Base-by-base conservation (phyloP, 2,888 invertebrate genomes). In the Drosophila gaucha region DNA sequence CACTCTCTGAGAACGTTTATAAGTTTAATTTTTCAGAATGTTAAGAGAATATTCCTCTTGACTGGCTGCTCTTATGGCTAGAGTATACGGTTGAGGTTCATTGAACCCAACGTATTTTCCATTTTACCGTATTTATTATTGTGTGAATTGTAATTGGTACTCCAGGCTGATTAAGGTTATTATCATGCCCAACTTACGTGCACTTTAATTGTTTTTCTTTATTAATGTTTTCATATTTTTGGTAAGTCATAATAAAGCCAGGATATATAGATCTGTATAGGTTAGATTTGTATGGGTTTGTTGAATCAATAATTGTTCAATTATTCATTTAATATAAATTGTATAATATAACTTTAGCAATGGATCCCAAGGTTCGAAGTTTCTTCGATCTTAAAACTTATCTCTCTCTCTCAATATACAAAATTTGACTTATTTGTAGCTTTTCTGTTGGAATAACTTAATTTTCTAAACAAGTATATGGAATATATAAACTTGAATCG, bases 1-100 rank as follows among this genome's bases (percentile, higher is more conserved):
- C 41, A n/a, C 26, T 58, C 41, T 58, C 58, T 43, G 26, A 31
- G 38, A 28, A 28, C 2, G 5, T 14, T 30, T n/a, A 8, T n/a
- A 3, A 52, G 24, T 18, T 24, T 24, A 28, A 5, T 9, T 30
- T 14, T 16, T 41, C 10, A 1, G 6, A 41, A 20, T 31, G n/a
- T 39, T 16, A 24, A 41, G 14, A 41, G 41, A 41, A 10, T 14
- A 2, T 26, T 41, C 24, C n/a, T n/a, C n/a, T n/a, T n/a, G 24
- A 14, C n/a, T 26, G 10, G 16, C 3, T 22, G 28, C 28, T 44
- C 14, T 30, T 14, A 3, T 12, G 18, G 18, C 44, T 44, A 44
- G 9, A 26, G 44, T 44, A 14, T 0, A n/a, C 30, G 30, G 18
- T 56, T n/a, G 9, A n/a, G 16, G 43, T 44, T 9, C 30, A 18